Evolutionary conservation across 2,113 vertebrate species (phyloP).

Genomic region (Oreochromis niloticus): DNA sequence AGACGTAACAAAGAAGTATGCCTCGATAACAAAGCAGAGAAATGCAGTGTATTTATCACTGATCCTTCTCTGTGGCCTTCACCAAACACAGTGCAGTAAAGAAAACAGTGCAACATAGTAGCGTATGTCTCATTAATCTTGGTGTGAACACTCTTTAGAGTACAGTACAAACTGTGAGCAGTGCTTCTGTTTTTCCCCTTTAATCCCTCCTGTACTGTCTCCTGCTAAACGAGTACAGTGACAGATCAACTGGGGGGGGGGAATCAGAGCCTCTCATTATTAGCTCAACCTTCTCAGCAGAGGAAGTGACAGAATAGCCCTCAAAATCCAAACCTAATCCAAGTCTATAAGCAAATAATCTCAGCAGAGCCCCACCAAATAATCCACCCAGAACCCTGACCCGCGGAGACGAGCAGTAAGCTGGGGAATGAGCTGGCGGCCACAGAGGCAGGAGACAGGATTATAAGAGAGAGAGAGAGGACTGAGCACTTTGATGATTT

Average conservation of each 20-base stretch:
- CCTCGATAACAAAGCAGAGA: not conserved
- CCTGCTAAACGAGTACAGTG: slow-evolving; percentile 17
- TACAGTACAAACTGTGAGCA: slow-evolving; percentile 11
- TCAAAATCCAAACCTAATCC: slow-evolving; percentile 61
- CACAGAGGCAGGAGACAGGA: slow-evolving; percentile 35
- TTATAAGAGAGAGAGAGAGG: slow-evolving; percentile 14
- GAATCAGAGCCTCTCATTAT: slow-evolving; percentile 62
- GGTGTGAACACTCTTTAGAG: not conserved
- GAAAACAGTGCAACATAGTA: slow-evolving; percentile 7
- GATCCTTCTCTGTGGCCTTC: slow-evolving; percentile 28
- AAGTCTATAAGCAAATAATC: slow-evolving; percentile 60
- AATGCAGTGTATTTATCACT: slow-evolving; percentile 32
- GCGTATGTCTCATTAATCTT: slow-evolving; percentile 53
- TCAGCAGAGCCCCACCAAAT: slow-evolving; percentile 38
- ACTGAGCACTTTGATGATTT: slow-evolving; percentile 59
- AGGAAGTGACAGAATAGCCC: slow-evolving; percentile 50
- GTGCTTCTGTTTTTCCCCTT: not conserved
- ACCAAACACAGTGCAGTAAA: not conserved
- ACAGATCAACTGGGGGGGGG: slow-evolving; percentile 12
- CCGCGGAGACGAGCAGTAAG: slow-evolving; percentile 10
- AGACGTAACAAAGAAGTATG: slow-evolving; percentile 2
- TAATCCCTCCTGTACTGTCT: slow-evolving; percentile 23
- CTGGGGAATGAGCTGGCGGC: slow-evolving; percentile 34
- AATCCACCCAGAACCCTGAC: slow-evolving; percentile 53
- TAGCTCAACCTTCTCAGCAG: slow-evolving; percentile 54